phyloP scores from a whole-genome alignment of 2,797 vertebrate species.

The Phrynocephalus vlangalii region DNA sequence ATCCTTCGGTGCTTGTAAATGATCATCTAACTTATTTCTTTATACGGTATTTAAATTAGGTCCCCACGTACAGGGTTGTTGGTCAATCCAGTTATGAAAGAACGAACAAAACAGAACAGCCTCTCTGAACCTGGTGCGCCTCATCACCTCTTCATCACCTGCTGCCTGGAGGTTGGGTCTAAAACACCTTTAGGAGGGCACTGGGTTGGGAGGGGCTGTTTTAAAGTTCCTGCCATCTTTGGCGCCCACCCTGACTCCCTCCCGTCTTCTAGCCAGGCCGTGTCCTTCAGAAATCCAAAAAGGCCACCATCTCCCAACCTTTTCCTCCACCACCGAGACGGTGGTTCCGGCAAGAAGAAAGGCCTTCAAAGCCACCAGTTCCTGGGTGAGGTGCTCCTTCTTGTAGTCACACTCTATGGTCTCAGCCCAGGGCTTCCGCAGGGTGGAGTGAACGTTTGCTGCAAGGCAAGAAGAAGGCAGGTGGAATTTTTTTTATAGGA shows the following conservation, averaged over 20 bases:
- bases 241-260: background rate
- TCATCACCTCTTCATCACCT: background rate
- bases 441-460: slow-evolving; percentile 78
- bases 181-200: no score
- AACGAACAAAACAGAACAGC: background rate
- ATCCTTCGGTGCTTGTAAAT: no score
- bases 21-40: no score
- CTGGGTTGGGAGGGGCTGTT: no score
- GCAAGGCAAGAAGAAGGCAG: background rate
- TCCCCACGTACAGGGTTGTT: no score
- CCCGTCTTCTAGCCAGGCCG: background rate
- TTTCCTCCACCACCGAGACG: slow-evolving; percentile 84
- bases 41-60: no score
- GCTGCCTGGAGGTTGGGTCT: background rate
- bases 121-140: background rate
- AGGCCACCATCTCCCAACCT: slow-evolving; percentile 73
- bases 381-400: slow-evolving; percentile 64
- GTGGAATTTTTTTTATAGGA: no score
- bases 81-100: background rate
- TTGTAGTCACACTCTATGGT: slow-evolving; percentile 76
- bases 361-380: slow-evolving; percentile 81
- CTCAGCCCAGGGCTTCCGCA: slow-evolving; percentile 78
- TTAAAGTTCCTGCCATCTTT: background rate
- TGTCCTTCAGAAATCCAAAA: background rate
- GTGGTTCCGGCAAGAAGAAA: slow-evolving; percentile 80